phyloP scores from a whole-genome alignment of 2,797 vertebrate genomes.

The Chaunax sp. region DNA sequence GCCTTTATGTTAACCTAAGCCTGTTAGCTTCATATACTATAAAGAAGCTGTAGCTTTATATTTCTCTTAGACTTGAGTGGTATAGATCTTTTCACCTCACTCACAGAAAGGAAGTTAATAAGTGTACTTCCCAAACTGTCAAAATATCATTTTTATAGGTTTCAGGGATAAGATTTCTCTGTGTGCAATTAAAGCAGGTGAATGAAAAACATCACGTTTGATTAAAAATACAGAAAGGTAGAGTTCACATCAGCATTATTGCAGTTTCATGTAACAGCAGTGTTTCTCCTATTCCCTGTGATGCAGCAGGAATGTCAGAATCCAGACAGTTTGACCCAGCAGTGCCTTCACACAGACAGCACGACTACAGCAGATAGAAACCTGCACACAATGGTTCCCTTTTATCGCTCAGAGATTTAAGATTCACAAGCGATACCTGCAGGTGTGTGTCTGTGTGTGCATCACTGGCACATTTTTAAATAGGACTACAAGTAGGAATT shows the following conservation, averaged over 20 bases:
- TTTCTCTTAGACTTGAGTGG: too few relatives aligned
- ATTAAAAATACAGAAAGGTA: too few relatives aligned
- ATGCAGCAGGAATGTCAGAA: slow-evolving; percentile 30
- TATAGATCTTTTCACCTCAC: not conserved
- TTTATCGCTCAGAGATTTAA: slow-evolving; percentile 44
- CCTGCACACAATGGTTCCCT: slow-evolving; percentile 37
- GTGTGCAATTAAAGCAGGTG: too few relatives aligned
- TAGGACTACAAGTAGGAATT: not conserved
- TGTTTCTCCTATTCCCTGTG: slow-evolving; percentile 3
- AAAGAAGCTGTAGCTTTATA: too few relatives aligned
- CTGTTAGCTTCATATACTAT: too few relatives aligned
- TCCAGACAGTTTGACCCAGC: slow-evolving; percentile 16
- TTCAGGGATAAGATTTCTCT: too few relatives aligned
- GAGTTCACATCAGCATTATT: slow-evolving; percentile 13
- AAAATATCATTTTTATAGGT: too few relatives aligned
- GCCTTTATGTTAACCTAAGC: too few relatives aligned
- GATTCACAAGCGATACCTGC: slow-evolving; percentile 39
- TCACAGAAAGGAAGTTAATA: not conserved
- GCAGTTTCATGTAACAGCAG: slow-evolving; percentile 4
- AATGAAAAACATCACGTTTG: too few relatives aligned
- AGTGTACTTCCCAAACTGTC: too few relatives aligned
- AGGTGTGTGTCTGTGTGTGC: slow-evolving; percentile 42
- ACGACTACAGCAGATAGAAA: slow-evolving; percentile 32
- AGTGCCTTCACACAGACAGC: slow-evolving; percentile 14
- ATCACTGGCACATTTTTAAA: slow-evolving; percentile 13